phyloP scores from a whole-genome alignment of 2,888 invertebrate genomes.

The Trichopoda pennipes region DNA sequence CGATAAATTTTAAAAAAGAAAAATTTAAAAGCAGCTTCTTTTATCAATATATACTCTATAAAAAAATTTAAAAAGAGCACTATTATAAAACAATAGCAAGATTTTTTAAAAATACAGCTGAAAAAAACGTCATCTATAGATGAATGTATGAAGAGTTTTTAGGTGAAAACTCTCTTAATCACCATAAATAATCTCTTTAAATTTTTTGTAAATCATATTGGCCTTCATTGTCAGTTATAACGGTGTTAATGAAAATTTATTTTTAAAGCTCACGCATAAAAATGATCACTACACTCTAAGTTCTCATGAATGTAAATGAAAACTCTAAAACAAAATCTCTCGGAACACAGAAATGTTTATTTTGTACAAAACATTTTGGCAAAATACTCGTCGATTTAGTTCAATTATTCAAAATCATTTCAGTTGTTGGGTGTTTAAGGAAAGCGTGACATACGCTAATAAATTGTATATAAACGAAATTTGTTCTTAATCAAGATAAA shows the following conservation, averaged over 20 bases:
- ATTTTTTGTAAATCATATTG: constrained; percentile 6
- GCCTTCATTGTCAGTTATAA: constrained; percentile 34
- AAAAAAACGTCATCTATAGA: too few relatives aligned
- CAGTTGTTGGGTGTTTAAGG: constrained; percentile 67
- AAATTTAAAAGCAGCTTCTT: too few relatives aligned
- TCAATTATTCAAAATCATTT: constrained; percentile 57
- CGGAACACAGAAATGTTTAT: not conserved
- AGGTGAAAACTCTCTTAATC: constrained; percentile 14
- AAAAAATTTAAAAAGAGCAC: too few relatives aligned
- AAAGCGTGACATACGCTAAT: constrained; percentile 64
- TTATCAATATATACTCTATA: too few relatives aligned
- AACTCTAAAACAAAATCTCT: constrained; percentile 41
- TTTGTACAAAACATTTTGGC: constrained; percentile 9
- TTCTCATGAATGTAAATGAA: constrained; percentile 1
- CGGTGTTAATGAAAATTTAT: constrained; percentile 58
- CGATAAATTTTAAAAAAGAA: too few relatives aligned
- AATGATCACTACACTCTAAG: constrained; percentile 43
- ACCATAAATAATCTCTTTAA: constrained; percentile 16
- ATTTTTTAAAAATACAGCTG: too few relatives aligned
- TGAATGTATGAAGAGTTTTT: not conserved
- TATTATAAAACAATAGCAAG: too few relatives aligned
- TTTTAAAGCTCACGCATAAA: constrained; percentile 55
- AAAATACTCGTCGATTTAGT: constrained; percentile 51
- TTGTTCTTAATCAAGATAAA: constrained; percentile 53
- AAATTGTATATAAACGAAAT: constrained; percentile 55